Conservation (phyloP, 2,888 invertebrate genomes). For the Pristionchus japonicus region DNA sequence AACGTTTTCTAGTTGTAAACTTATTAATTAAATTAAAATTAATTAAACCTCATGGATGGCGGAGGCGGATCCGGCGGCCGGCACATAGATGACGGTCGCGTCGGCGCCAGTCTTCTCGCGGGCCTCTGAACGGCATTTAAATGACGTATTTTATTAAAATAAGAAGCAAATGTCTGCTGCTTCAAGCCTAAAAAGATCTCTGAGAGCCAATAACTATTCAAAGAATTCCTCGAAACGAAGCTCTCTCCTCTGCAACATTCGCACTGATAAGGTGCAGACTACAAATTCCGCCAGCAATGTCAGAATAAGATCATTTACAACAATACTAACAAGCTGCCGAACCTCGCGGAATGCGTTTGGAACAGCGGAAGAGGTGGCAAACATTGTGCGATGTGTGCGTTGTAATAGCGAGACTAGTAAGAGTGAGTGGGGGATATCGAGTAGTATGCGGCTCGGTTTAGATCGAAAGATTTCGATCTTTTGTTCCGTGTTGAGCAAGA, state of each 20-base stretch:
- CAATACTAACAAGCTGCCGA: neutral
- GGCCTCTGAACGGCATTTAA: conserved; percentile 55
- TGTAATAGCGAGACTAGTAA: conserved; percentile 35
- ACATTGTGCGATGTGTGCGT: neutral
- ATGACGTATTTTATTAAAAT: neutral
- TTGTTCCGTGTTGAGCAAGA: neutral
- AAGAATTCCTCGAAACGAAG: neutral
- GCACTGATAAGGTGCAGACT: conserved; percentile 13
- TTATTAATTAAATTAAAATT: neutral
- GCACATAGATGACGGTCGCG: conserved; percentile 96
- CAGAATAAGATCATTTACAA: neutral
- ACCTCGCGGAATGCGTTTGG: neutral
- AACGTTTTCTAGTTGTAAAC: neutral
- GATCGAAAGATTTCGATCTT: neutral
- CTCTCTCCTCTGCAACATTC: neutral
- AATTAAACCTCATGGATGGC: conserved; percentile 80
- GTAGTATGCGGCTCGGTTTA: neutral
- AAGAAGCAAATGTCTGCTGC: neutral
- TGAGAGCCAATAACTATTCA: neutral
- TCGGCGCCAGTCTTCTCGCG: conserved; percentile 86
- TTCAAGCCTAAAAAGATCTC: too few relatives aligned
- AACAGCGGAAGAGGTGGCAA: conserved; percentile 12
- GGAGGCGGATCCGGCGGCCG: conserved; percentile 89
- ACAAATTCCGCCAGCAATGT: neutral
- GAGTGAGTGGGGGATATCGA: neutral